Evolutionary conservation across 1,140 invertebrate species (phyloP).

Genomic region (Pogonus chalceus): DNA sequence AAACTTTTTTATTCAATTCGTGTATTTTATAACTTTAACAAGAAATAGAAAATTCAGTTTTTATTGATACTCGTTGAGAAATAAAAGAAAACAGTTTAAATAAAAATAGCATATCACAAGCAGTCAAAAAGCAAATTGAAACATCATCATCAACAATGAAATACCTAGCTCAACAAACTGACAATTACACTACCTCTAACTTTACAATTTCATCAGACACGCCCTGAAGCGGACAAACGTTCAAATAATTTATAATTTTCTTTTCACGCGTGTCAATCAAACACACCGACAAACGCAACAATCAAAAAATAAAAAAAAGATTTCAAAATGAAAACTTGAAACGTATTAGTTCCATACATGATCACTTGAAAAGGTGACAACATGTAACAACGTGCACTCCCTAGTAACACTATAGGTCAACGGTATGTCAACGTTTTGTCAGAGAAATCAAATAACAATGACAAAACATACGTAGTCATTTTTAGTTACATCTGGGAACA

Average conservation of each 20-base stretch:
- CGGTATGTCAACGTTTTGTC: neutral
- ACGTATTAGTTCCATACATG: neutral
- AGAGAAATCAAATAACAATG: neutral
- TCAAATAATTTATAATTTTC: slow-evolving; percentile 4
- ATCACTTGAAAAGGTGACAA: neutral
- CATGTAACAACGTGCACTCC: neutral
- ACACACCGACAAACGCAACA: neutral
- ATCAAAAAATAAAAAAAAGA: no score
- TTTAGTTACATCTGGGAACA: neutral
- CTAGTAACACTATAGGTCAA: neutral
- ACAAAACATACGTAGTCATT: neutral
- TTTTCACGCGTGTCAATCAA: neutral
- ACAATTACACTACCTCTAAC: neutral
- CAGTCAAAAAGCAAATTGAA: no score
- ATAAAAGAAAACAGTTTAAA: no score
- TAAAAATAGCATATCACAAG: no score
- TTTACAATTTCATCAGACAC: neutral
- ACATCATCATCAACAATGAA: no score
- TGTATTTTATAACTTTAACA: no score
- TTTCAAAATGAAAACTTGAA: neutral
- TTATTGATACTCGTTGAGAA: no score
- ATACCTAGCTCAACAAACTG: no score
- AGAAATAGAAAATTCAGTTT: no score
- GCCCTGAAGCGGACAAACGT: neutral
- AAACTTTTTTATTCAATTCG: no score